A percentile compares a stretch with the other conserved stretches of the same genome.
These are phyloP conservation scores for Gibbula magus DNA, from an alignment of 2,888 invertebrate genomes.

Conservation along the genomic window DNA sequence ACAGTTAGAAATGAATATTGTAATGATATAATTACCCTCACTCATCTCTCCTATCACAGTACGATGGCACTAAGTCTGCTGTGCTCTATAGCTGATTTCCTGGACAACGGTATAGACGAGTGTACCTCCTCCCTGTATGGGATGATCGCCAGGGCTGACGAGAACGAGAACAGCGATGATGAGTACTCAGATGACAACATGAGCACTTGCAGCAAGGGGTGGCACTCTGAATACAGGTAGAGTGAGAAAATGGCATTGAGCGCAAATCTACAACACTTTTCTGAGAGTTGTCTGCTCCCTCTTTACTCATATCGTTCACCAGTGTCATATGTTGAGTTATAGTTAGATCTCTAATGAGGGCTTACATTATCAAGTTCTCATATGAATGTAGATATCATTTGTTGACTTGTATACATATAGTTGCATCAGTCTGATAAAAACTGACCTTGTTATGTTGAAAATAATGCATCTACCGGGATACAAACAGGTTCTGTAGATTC, in stretches of 20 bases:
- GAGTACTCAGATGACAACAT: slow-evolving; percentile 41
- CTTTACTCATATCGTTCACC: too few relatives aligned
- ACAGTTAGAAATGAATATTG: too few relatives aligned
- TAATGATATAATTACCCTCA: neutral
- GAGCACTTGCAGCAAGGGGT: slow-evolving; percentile 26
- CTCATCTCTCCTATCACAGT: slow-evolving; percentile 68
- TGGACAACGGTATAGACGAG: slow-evolving; percentile 76
- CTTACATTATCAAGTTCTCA: too few relatives aligned
- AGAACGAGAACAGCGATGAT: slow-evolving; percentile 29
- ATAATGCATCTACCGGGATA: too few relatives aligned
- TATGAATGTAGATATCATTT: too few relatives aligned
- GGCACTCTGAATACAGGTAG: slow-evolving; percentile 28
- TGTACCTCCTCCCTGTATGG: slow-evolving; percentile 72
- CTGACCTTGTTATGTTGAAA: too few relatives aligned
- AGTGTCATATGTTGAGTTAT: neutral
- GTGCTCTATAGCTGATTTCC: slow-evolving; percentile 77
- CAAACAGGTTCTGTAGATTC: too few relatives aligned
- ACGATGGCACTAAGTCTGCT: slow-evolving; percentile 78
- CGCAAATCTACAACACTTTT: too few relatives aligned
- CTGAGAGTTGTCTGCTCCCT: too few relatives aligned
- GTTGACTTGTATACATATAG: too few relatives aligned
- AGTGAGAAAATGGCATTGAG: too few relatives aligned
- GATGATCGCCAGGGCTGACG: slow-evolving; percentile 46
- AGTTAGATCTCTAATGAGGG: neutral
- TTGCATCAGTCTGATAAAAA: too few relatives aligned